Base-by-base conservation (phyloP, 2,113 vertebrate species). In the Rutilus rutilus region DNA sequence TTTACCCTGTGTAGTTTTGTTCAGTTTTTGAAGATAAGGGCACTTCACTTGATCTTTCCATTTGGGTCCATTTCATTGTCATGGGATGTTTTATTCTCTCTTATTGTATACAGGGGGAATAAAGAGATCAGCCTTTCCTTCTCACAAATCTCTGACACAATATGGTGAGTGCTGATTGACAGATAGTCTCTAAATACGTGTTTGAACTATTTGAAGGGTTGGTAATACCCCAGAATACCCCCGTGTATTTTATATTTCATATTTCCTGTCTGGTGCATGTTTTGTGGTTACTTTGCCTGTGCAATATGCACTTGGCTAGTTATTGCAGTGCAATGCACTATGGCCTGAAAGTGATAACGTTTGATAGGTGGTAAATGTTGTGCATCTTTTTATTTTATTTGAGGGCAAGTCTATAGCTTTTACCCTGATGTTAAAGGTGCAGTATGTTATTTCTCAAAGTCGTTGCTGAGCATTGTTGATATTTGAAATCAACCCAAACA, bases 61-160 rank as follows among this genome's bases (percentile, higher is more conserved):
- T 17, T 65, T 42, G 2, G 17, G 23, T 33, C 33, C 15, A 36
- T n/a, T 62, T 21, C 36, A 67, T 5, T 45, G 9, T 57, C 64
- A 14, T 27, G 25, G 15, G 3, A 42, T 57, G 27, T 65, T 81
- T 81, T 65, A 60, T 23, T 2, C 67, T 64, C 65, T 75, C 81
- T 88, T 6, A 71, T 12, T 86, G 25, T 89, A 87, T 86, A 71
- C 86, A 94, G 94, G 62, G 90, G 89, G 14, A 87, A 59, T 65
- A 92, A 92, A 86, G 92, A 94, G 50, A 21, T 95, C 54, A 85
- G 3, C 5, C 54, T 94, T 30, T 90, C 57, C 2, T 91, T 95
- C 36, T 91, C 30, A 30, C 84, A 87, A 82, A 87, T 17, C 19
- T 86, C 85, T 8, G 86, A 89, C 19, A 52, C 50, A 21, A 60